A percentile compares a stretch with the other conserved stretches of the same genome.
Evolutionary conservation across 2,113 vertebrate genomes (phyloP).

Genomic region (Reinhardtius hippoglossoides): DNA sequence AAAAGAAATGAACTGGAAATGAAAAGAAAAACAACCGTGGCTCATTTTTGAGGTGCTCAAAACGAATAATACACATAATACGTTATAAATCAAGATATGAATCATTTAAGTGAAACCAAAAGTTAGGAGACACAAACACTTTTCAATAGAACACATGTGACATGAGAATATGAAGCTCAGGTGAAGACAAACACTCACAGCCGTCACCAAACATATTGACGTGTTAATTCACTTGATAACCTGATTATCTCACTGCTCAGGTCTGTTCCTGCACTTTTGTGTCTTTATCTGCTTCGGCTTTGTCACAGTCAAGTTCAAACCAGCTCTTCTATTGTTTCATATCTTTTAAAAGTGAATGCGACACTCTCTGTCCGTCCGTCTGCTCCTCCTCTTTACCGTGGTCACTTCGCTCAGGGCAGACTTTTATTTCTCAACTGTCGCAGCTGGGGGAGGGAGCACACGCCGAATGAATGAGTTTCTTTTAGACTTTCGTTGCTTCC

Average conservation of each 20-base stretch:
- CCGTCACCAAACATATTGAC: constrained; percentile 6
- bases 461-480: constrained; percentile 81
- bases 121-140: too few species aligned
- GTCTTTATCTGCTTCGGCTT: constrained; percentile 16
- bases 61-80: too few species aligned
- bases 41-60: too few species aligned
- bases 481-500: constrained; percentile 71
- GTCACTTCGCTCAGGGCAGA: constrained; percentile 45
- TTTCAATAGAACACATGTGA: neutral
- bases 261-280: constrained; percentile 43
- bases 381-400: neutral
- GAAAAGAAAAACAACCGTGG: too few species aligned
- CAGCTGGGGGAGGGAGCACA: constrained; percentile 67
- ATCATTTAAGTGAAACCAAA: too few species aligned
- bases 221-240: constrained; percentile 14
- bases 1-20: too few species aligned
- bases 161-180: too few species aligned
- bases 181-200: too few species aligned
- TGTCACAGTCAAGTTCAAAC: constrained; percentile 50
- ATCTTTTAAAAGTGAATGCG: constrained; percentile 6
- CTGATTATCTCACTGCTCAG: constrained; percentile 26
- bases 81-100: too few species aligned
- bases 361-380: neutral
- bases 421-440: constrained; percentile 69
- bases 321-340: constrained; percentile 30